Evolutionary conservation across 2,113 vertebrate species (phyloP).

Genomic region (Hippocampus barbouri): DNA sequence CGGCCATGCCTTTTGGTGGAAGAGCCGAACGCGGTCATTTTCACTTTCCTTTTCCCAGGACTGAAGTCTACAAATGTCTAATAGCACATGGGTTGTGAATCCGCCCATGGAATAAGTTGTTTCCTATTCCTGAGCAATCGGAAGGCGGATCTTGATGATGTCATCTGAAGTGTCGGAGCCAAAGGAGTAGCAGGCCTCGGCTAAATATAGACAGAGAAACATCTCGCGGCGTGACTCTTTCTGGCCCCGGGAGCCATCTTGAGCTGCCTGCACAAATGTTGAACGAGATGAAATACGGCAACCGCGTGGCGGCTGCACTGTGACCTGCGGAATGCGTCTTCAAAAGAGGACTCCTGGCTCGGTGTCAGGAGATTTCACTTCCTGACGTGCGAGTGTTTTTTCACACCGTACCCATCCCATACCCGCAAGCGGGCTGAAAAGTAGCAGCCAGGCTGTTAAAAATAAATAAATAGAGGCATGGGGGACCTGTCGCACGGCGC

Average conservation of each 20-base stretch:
- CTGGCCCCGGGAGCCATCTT: conserved; percentile 47
- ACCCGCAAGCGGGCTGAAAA: background rate
- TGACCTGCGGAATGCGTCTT: conserved; percentile 63
- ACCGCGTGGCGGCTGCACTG: conserved; percentile 56
- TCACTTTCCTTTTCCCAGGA: background rate
- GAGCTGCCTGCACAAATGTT: conserved; percentile 67
- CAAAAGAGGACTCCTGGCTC: conserved; percentile 52
- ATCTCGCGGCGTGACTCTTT: background rate
- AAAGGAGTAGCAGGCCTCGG: conserved; percentile 45
- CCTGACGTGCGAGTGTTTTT: conserved; percentile 15
- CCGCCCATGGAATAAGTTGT: background rate
- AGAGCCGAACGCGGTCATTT: background rate
- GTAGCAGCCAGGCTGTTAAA: background rate
- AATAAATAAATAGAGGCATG: background rate
- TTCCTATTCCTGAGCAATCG: conserved; percentile 24
- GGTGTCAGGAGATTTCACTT: conserved; percentile 42
- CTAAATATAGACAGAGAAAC: conserved; percentile 56
- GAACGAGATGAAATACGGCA: conserved; percentile 54
- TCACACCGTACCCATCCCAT: background rate
- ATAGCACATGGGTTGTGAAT: no score
- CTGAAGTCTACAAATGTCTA: no score
- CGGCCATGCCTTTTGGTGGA: no score
- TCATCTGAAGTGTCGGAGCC: conserved; percentile 41
- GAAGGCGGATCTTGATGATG: conserved; percentile 19
- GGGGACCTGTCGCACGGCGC: background rate